Percentiles rank a stretch among this genome's conserved stretches.
Evolutionary conservation across 2,113 vertebrate genomes (phyloP).

Genomic region (Butorides virescens): DNA sequence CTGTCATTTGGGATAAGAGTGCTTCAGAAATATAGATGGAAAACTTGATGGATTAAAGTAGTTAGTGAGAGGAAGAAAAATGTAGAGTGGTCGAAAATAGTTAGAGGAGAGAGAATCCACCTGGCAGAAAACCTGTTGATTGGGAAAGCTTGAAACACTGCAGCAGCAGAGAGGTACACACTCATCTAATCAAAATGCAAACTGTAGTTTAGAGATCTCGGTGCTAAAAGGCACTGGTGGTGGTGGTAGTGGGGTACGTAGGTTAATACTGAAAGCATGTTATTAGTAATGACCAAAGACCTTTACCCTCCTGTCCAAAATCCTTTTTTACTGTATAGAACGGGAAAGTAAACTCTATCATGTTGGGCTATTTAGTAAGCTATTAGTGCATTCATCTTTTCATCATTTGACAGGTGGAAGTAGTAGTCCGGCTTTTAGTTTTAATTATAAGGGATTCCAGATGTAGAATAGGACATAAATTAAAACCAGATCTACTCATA

Average conservation of each 20-base stretch:
- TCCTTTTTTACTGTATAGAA: slow-evolving; percentile 74
- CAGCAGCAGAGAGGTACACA: background rate
- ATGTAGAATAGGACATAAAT: slow-evolving; percentile 96
- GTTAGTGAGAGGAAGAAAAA: background rate
- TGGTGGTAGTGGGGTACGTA: slow-evolving; percentile 45
- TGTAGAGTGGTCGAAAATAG: background rate
- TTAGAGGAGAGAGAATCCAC: background rate
- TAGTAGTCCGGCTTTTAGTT: slow-evolving; percentile 97
- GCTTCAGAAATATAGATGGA: background rate
- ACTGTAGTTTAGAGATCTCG: background rate
- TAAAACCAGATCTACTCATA: slow-evolving; percentile 96
- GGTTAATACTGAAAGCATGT: slow-evolving; percentile 74
- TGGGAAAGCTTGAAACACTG: background rate
- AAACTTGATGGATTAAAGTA: background rate
- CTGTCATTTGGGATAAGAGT: background rate
- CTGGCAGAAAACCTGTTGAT: background rate
- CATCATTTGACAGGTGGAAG: slow-evolving; percentile 99
- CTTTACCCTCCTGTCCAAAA: slow-evolving; percentile 79
- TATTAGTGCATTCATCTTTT: slow-evolving; percentile 99
- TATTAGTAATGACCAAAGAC: slow-evolving; percentile 76
- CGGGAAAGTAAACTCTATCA: slow-evolving; percentile 73
- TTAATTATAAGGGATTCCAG: slow-evolving; percentile 99
- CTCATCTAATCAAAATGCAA: background rate
- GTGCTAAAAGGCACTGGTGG: background rate
- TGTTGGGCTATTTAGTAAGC: slow-evolving; percentile 87